Percentiles rank a stretch among this genome's conserved stretches.
Conservation (phyloP, 35 echinoderm and acorn worm species). For the Eucidaris tribuloides region DNA sequence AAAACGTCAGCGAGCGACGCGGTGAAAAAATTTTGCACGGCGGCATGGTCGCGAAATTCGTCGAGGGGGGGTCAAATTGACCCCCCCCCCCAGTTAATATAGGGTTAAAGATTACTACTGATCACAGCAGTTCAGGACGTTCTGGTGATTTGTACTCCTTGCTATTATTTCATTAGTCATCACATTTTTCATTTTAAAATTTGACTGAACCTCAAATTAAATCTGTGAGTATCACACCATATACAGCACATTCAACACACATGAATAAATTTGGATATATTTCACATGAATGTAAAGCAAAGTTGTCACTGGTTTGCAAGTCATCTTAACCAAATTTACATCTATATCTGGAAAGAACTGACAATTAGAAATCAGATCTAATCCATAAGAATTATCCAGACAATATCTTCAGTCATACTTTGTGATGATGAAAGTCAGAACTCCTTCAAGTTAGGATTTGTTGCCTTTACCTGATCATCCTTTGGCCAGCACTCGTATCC, state of each 20-base stretch:
- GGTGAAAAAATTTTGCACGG: neutral
- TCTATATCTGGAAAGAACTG: neutral
- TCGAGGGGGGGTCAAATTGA: neutral
- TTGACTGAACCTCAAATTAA: neutral
- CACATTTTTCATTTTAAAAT: neutral
- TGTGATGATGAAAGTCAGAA: neutral
- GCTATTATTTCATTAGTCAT: neutral
- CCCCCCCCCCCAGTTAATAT: neutral
- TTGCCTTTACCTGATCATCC: conserved; percentile 58
- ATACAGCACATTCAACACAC: neutral
- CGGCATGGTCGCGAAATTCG: neutral
- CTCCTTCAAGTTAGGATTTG: neutral
- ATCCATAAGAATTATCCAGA: neutral
- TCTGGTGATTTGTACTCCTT: neutral
- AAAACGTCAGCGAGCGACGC: neutral
- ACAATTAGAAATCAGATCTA: neutral
- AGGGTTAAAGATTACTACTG: no score
- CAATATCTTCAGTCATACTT: neutral
- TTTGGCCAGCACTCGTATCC: conserved; percentile 35
- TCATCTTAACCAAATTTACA: neutral
- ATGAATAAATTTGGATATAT: neutral
- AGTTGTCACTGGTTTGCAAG: neutral
- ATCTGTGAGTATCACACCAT: neutral
- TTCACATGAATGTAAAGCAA: neutral
- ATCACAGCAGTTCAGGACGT: no score